Percentiles rank a stretch among this genome's conserved stretches.
phyloP scores from a whole-genome alignment of 2,888 invertebrate genomes.

The Plagodis dolabraria region DNA sequence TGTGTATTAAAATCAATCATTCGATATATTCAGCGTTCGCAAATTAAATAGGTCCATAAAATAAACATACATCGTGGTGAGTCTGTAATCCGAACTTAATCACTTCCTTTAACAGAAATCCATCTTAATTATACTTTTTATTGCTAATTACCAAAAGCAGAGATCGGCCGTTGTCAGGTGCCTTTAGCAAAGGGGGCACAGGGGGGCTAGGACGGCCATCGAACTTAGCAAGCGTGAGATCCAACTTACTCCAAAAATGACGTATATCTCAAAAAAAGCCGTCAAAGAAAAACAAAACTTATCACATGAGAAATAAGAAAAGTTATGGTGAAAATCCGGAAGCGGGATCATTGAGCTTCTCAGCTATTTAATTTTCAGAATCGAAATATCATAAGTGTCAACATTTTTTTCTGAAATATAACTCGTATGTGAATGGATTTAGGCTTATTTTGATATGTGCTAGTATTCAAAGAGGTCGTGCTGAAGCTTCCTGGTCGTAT shows the following conservation, averaged over 20 bases:
- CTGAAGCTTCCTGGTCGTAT: conserved; percentile 76
- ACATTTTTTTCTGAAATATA: conserved; percentile 31
- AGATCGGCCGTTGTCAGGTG: conserved; percentile 58
- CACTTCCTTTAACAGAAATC: conserved; percentile 59
- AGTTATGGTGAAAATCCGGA: conserved; percentile 49
- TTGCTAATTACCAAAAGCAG: conserved; percentile 76
- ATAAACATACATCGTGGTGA: neutral
- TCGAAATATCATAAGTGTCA: conserved; percentile 53
- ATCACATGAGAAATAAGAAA: conserved; percentile 42
- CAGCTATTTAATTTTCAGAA: conserved; percentile 64
- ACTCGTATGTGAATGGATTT: conserved; percentile 29
- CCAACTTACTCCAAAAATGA: conserved; percentile 43
- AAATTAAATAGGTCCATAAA: neutral
- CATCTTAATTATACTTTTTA: conserved; percentile 65
- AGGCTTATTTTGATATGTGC: conserved; percentile 40
- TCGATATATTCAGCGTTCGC: neutral
- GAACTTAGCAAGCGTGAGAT: conserved; percentile 65
- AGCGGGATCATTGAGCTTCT: conserved; percentile 81
- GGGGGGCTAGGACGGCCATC: conserved; percentile 80
- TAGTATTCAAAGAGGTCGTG: conserved; percentile 55
- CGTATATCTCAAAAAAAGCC: conserved; percentile 44
- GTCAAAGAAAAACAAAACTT: conserved; percentile 48
- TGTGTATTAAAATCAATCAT: neutral
- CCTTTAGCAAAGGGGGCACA: conserved; percentile 38
- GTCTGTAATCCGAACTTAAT: conserved; percentile 37